A percentile compares a stretch with the other conserved stretches of the same genome.
phyloP scores from a whole-genome alignment of 2,888 invertebrate genomes.

The Seira musarum region DNA sequence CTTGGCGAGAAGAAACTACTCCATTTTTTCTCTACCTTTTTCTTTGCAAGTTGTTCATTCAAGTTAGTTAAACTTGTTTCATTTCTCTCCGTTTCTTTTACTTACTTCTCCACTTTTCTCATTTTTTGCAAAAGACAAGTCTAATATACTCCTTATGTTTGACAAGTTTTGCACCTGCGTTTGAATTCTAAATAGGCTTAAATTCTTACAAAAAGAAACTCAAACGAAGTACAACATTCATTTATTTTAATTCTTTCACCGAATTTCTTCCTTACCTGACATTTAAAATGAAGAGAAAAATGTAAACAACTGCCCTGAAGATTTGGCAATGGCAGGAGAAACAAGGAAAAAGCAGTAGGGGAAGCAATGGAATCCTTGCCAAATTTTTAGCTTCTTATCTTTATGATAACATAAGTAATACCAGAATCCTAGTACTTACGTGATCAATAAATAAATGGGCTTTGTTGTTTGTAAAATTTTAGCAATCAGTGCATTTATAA shows the following conservation, averaged over 20 bases:
- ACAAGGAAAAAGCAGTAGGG: no score
- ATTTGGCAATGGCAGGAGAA: no score
- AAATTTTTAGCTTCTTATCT: no score
- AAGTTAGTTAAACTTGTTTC: constrained; percentile 17
- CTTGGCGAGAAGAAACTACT: neutral
- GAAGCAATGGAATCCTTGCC: no score
- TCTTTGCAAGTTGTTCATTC: neutral
- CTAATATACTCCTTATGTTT: constrained; percentile 30
- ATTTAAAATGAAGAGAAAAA: neutral
- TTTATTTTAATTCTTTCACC: constrained; percentile 7
- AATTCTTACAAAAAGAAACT: neutral
- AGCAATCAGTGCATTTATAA: no score
- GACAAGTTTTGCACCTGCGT: constrained; percentile 46
- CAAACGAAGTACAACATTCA: neutral
- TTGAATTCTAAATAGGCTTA: constrained; percentile 15
- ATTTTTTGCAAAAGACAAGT: constrained; percentile 24
- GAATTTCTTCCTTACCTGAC: neutral
- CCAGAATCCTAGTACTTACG: no score
- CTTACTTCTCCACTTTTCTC: neutral
- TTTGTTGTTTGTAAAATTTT: no score
- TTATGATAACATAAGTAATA: no score
- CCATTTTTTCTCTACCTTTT: neutral
- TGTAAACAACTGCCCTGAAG: neutral
- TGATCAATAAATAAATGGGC: no score
- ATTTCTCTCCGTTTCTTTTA: neutral